A percentile compares a stretch with the other conserved stretches of the same genome.
These are phyloP conservation scores for Itoplectis maculator DNA, from an alignment of 2,888 invertebrate species.

Conservation along the genomic window DNA sequence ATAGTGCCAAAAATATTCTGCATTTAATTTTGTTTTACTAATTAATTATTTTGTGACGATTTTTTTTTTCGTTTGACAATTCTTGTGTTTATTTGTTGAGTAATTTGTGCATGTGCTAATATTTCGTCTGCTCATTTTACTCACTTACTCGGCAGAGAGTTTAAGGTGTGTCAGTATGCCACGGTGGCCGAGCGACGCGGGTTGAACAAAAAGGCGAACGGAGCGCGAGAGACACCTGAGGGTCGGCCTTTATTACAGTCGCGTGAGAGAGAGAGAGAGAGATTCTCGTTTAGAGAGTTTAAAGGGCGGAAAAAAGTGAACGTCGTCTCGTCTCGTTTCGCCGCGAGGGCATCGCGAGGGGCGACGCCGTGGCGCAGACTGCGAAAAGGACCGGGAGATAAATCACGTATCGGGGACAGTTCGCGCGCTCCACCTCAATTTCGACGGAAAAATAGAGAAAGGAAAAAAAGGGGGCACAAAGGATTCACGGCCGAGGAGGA, in stretches of 20 bases:
- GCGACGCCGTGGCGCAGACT: constrained; percentile 6
- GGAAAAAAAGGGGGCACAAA: not conserved
- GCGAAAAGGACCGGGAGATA: constrained; percentile 57
- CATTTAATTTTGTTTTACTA: not conserved
- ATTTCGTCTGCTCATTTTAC: too few relatives aligned
- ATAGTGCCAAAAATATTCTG: not conserved
- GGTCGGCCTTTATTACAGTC: constrained; percentile 1
- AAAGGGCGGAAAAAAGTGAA: constrained; percentile 57
- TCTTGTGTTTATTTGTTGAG: not conserved
- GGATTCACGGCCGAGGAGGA: not conserved
- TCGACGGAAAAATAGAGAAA: constrained; percentile 33
- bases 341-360: not conserved
- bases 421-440: constrained; percentile 17
- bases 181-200: not conserved
- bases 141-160: not conserved
- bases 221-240: not conserved
- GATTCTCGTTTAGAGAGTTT: constrained; percentile 46
- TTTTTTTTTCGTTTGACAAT: not conserved
- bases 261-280: too few relatives aligned
- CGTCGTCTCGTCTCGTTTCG: constrained; percentile 19
- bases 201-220: not conserved
- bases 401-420: constrained; percentile 64
- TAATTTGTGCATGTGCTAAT: not conserved
- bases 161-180: not conserved
- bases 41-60: not conserved